Percentiles rank a stretch among this genome's conserved stretches.
Conservation (phyloP, 2,888 invertebrate species). For the Neria commutata region DNA sequence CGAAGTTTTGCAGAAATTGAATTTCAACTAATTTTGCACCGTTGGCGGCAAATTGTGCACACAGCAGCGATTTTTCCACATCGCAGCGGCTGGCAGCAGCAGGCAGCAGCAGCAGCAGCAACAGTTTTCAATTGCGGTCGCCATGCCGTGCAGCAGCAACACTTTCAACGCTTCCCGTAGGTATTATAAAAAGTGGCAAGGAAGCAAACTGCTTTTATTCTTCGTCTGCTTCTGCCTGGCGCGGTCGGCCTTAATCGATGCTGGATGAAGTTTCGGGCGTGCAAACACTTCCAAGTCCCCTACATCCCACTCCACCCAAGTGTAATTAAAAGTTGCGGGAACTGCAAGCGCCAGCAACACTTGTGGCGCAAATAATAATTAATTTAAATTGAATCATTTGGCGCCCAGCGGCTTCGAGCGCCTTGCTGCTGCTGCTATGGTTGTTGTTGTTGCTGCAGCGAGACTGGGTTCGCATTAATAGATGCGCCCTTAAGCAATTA, state of each 20-base stretch:
- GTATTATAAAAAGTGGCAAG: not conserved
- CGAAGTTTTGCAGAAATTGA: not conserved
- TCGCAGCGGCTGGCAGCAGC: conserved; percentile 6
- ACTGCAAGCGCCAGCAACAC: conserved; percentile 41
- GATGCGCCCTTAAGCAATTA: too few relatives aligned
- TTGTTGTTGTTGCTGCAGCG: conserved; percentile 4
- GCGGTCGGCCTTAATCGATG: conserved; percentile 24
- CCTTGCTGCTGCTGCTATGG: not conserved
- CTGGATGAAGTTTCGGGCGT: not conserved
- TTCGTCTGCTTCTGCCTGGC: too few relatives aligned
- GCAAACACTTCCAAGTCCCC: conserved; percentile 40
- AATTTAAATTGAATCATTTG: conserved; percentile 58
- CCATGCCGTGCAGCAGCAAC: not conserved
- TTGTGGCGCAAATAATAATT: conserved; percentile 59
- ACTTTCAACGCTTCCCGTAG: not conserved
- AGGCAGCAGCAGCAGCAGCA: conserved; percentile 26
- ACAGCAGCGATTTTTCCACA: conserved; percentile 10
- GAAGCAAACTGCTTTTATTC: conserved; percentile 8
- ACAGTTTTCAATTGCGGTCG: not conserved
- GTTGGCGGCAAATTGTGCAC: not conserved
- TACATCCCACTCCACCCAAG: conserved; percentile 47
- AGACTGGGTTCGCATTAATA: too few relatives aligned
- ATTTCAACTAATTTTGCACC: conserved; percentile 5
- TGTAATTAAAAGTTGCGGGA: conserved; percentile 51
- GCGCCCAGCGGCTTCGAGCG: conserved; percentile 31